These are phyloP conservation scores for Paradoxurus hermaphroditus DNA, from an alignment of 2,113 vertebrate species.

Conservation along the genomic window DNA sequence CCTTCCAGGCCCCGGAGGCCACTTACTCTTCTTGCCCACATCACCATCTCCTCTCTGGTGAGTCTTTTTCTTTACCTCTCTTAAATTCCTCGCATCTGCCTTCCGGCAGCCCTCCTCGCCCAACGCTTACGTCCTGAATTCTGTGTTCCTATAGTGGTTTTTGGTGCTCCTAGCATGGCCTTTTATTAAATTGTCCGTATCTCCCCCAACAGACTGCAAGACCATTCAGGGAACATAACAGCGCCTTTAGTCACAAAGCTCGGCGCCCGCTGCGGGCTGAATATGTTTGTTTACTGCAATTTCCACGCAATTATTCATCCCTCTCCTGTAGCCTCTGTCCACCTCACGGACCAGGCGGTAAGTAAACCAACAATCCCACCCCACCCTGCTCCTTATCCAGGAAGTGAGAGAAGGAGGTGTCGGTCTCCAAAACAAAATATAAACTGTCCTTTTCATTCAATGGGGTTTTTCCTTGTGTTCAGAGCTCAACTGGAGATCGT, in stretches of 20 bases:
- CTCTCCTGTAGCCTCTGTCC: neutral
- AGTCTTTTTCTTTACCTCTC: neutral
- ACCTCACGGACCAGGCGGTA: neutral
- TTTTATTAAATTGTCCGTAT: neutral
- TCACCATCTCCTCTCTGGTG: neutral
- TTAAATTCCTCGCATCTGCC: neutral
- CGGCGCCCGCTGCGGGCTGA: neutral
- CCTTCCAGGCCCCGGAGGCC: neutral
- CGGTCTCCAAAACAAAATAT: neutral
- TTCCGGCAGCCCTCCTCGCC: neutral
- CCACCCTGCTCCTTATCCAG: neutral
- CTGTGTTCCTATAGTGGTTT: neutral
- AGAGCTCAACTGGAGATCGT: neutral
- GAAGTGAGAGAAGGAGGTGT: neutral
- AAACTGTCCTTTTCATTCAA: neutral
- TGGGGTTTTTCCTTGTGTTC: neutral
- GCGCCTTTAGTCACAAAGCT: neutral
- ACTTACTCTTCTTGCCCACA: neutral
- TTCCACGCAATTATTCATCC: neutral
- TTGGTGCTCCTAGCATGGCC: neutral
- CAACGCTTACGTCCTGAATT: neutral
- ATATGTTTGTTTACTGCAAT: neutral
- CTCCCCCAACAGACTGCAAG: neutral
- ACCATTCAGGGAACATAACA: neutral
- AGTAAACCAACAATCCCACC: neutral